Evolutionary conservation across 2,797 vertebrate species (phyloP).

Genomic region (Lacerta viridis): DNA sequence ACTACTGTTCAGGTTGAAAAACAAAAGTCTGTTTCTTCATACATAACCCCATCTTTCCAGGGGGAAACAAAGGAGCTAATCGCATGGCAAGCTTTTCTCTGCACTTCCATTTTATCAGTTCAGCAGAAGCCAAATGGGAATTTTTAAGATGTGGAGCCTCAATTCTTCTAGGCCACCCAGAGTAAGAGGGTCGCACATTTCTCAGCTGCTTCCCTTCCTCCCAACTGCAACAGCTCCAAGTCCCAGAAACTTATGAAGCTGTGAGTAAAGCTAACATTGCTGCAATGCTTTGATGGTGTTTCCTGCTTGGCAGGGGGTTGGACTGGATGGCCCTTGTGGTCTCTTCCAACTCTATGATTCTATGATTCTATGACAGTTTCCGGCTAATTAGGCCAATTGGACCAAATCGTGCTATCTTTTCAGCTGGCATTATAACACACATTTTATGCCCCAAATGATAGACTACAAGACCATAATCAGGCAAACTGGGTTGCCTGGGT

Average conservation of each 20-base stretch:
- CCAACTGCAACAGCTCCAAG: not conserved
- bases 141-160: not conserved
- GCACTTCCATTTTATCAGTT: not conserved
- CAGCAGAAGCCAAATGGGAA: slow-evolving; percentile 2
- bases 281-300: not conserved
- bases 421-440: not conserved
- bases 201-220: not conserved
- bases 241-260: not conserved
- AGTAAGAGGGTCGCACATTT: no score
- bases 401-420: not conserved
- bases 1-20: not conserved
- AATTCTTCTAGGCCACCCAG: not conserved
- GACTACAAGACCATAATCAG: not conserved
- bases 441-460: not conserved
- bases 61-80: not conserved
- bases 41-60: not conserved
- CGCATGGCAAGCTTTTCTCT: not conserved
- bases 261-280: not conserved
- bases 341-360: no score
- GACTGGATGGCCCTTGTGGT: no score
- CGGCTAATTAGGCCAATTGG: not conserved
- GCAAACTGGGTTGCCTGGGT: not conserved
- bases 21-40: not conserved
- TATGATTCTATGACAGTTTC: not conserved
- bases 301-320: no score